Conservation (phyloP, 2,113 vertebrate genomes). For the Phainopepla nitens region DNA sequence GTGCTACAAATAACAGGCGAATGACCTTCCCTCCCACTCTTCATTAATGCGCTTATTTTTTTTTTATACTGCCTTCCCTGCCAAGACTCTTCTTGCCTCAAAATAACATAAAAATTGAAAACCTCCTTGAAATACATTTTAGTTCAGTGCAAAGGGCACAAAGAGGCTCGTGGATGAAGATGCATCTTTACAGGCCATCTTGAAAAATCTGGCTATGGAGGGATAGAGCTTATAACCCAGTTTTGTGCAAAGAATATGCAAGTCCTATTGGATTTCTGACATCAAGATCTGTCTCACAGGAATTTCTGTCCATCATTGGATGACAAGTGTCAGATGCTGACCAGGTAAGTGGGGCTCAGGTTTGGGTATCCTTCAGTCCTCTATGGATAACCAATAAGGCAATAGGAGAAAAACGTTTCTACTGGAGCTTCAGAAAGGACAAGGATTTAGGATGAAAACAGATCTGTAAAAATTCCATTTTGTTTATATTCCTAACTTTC, state of each 20-base stretch:
- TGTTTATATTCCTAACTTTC: not conserved
- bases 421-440: not conserved
- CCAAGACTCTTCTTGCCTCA: not conserved
- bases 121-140: not conserved
- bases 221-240: fast-evolving
- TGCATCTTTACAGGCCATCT: not conserved
- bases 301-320: not conserved
- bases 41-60: conserved; percentile 34
- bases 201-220: not conserved
- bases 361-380: not conserved
- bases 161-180: not conserved
- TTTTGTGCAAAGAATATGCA: not conserved
- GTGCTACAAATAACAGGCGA: conserved; percentile 34
- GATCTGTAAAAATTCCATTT: not conserved
- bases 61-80: not conserved
- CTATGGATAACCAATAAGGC: not conserved
- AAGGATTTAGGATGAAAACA: not conserved
- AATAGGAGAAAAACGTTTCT: not conserved
- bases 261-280: not conserved
- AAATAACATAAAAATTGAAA: not conserved
- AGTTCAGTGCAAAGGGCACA: not conserved
- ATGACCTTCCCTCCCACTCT: conserved; percentile 2
- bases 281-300: not conserved
- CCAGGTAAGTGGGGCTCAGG: not conserved
- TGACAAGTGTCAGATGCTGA: not conserved